These are phyloP conservation scores for Dioctria rufipes DNA, from an alignment of 2,888 invertebrate genomes.

Conservation along the genomic window DNA sequence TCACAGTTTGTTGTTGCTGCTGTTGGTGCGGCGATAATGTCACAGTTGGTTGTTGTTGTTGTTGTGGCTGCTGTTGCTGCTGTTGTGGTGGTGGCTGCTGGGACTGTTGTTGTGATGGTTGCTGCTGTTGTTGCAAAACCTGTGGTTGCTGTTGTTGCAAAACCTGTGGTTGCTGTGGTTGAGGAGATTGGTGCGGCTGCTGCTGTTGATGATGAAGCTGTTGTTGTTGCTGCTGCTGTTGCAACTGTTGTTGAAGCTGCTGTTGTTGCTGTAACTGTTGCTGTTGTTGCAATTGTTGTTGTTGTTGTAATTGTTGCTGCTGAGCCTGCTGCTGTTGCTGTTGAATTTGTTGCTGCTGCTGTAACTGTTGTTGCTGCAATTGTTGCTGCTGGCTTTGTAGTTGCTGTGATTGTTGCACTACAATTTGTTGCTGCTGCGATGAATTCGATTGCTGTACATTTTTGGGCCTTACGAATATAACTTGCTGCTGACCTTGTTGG, in stretches of 20 bases:
- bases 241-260: conserved; percentile 16
- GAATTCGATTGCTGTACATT: conserved; percentile 52
- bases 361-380: conserved; percentile 65
- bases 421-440: conserved; percentile 60
- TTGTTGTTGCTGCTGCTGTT: conserved; percentile 9
- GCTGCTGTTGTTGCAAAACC: conserved; percentile 73
- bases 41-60: conserved; percentile 59
- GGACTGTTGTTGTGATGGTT: conserved; percentile 63
- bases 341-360: conserved; percentile 64
- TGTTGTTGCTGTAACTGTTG: neutral
- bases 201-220: conserved; percentile 71
- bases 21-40: conserved; percentile 62
- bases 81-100: conserved; percentile 62
- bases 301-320: conserved; percentile 25
- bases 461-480: conserved; percentile 57
- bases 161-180: conserved; percentile 73
- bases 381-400: conserved; percentile 55
- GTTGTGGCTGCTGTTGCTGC: conserved; percentile 56
- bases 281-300: conserved; percentile 12
- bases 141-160: conserved; percentile 69
- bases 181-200: conserved; percentile 76
- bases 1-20: conserved; percentile 65
- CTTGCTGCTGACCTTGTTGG: conserved; percentile 60
- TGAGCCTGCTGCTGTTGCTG: conserved; percentile 58
- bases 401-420: conserved; percentile 57